Evolutionary conservation across 2,113 vertebrate genomes (phyloP).

Genomic region (Pterocles burchelli): DNA sequence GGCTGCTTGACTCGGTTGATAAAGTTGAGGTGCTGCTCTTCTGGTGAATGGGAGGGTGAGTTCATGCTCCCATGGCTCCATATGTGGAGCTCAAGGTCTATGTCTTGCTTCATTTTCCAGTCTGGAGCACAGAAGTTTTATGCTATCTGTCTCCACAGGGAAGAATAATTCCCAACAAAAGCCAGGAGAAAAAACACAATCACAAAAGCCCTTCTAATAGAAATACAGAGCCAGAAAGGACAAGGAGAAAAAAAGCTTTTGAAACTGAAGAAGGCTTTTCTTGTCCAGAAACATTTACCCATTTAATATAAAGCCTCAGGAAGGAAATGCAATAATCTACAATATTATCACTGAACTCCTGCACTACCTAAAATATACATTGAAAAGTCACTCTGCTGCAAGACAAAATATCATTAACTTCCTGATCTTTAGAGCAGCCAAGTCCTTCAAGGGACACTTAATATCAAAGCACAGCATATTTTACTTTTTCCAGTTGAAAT

Average conservation of each 20-base stretch:
- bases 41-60: neutral
- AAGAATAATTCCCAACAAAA: neutral
- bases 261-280: neutral
- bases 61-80: neutral
- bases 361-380: neutral
- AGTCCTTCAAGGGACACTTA: conserved; percentile 15
- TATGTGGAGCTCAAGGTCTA: neutral
- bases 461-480: neutral
- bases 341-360: neutral
- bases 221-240: neutral
- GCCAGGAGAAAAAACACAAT: neutral
- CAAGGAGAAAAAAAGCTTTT: neutral
- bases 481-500: neutral
- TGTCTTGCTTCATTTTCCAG: neutral
- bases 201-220: neutral
- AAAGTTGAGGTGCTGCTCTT: neutral
- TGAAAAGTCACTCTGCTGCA: neutral
- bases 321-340: conserved; percentile 19
- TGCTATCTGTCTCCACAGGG: neutral
- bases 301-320: neutral
- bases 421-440: conserved; percentile 2
- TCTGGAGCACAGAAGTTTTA: neutral
- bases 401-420: conserved; percentile 39
- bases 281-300: neutral
- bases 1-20: neutral